Evolutionary conservation across 2,888 invertebrate genomes (phyloP).

Genomic region (Amphipoea oculea): DNA sequence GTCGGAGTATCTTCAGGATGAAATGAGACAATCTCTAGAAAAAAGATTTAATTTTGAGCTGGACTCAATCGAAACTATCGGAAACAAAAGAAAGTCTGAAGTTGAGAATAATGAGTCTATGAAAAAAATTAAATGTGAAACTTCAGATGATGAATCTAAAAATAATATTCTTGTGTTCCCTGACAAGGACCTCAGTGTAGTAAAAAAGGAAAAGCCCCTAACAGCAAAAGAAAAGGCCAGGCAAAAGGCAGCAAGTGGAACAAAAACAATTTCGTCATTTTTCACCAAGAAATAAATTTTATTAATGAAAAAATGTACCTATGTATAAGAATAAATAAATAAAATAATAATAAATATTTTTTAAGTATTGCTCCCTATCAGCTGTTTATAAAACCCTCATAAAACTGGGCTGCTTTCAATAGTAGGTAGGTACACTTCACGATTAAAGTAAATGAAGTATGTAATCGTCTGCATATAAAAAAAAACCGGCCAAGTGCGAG

Average conservation of each 20-base stretch:
- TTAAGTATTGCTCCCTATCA: background rate
- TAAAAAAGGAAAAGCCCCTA: constrained; percentile 88
- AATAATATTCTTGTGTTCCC: constrained; percentile 79
- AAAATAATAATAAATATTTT: background rate
- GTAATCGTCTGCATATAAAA: too few species aligned
- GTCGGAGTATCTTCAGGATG: constrained; percentile 94
- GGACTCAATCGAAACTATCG: constrained; percentile 87
- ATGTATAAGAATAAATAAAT: background rate
- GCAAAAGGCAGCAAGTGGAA: constrained; percentile 94
- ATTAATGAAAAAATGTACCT: background rate
- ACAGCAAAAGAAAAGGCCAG: constrained; percentile 94
- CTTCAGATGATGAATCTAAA: constrained; percentile 74
- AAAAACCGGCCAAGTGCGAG: too few species aligned
- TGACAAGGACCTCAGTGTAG: constrained; percentile 77
- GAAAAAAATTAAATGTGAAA: constrained; percentile 84
- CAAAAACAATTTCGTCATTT: constrained; percentile 95
- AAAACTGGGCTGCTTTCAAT: background rate
- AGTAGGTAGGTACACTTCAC: background rate
- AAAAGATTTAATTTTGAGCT: constrained; percentile 92
- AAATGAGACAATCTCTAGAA: constrained; percentile 92
- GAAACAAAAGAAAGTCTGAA: constrained; percentile 90
- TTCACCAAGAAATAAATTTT: constrained; percentile 92
- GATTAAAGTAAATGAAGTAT: background rate
- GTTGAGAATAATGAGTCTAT: constrained; percentile 79
- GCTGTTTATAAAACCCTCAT: background rate